Base-by-base conservation (phyloP, 1,140 invertebrate genomes). In the Dysdera silvatica region DNA sequence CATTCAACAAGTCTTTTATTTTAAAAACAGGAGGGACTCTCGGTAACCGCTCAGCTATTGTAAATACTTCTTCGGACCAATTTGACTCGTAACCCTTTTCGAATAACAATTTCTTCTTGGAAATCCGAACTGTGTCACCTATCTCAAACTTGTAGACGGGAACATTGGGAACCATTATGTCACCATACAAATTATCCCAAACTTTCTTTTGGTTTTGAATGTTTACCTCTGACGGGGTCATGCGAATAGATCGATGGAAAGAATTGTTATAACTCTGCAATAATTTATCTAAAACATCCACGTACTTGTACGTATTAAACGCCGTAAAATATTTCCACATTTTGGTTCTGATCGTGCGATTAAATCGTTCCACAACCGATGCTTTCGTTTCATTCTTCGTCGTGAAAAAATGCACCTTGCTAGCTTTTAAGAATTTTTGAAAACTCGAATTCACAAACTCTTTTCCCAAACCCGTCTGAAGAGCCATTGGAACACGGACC, bases 381-480 rank as follows among this genome's bases (percentile, higher is more conserved):
- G 76, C 76, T 73, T 81, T 81, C 37, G 73, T 72, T 45, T 67
- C 68, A 52, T 70, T 73, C 69, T 71, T 77, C 18, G 76, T 77
- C 1, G 68, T 75, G n/a, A 77, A 79, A 65, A 77, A 69, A 66
- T 78, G 73, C 37, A 80, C 75, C 14, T 70, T 64, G 70, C 70
- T 33, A 73, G 51, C 24, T 58, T 67, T 62, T 65, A 77, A 67
- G 40, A 74, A 49, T 16, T 45, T 35, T 64, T 74, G 56, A 53
- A 77, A 72, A n/a, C 14, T 35, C 14, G 12, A 16, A 49, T 68
- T 61, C 12, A 41, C 14, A 60, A 68, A 67, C 32, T 67, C 49
- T 14, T 26, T 68, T 43, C 64, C 64, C 20, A 40, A 28, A 28
- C 57, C 32, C 14, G 32, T 67, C 61, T 68, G 52, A 0, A 67